Evolutionary conservation across 1,140 invertebrate genomes (phyloP).

Genomic region (Tyrophagus putrescentiae): DNA sequence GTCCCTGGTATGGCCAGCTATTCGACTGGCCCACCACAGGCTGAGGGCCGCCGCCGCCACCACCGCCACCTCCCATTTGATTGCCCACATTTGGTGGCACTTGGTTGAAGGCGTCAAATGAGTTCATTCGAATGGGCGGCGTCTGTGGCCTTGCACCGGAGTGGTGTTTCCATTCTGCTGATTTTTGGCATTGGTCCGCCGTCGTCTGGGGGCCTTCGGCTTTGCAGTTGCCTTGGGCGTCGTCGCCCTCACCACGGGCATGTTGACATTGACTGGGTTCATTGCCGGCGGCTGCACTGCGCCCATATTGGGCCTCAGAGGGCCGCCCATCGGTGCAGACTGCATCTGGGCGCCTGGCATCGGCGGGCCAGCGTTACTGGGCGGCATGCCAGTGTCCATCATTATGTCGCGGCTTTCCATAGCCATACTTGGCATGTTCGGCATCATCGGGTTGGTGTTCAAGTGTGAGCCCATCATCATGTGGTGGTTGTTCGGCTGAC

Average conservation of each 20-base stretch:
- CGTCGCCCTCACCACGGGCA: no score
- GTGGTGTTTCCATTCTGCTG: not conserved
- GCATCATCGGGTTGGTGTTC: not conserved
- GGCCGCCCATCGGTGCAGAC: no score
- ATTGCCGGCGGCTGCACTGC: no score
- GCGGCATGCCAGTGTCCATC: conserved; percentile 4
- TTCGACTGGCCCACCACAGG: conserved; percentile 11
- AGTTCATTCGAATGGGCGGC: conserved; percentile 13
- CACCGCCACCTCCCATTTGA: no score
- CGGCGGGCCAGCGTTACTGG: not conserved
- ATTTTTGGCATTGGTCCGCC: conserved; percentile 4
- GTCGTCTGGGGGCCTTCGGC: not conserved
- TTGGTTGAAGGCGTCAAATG: not conserved
- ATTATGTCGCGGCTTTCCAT: not conserved
- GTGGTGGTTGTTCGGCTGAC: not conserved
- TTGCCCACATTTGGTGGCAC: not conserved
- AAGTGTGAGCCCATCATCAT: conserved; percentile 7
- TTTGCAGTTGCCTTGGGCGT: not conserved
- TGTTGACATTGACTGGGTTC: no score
- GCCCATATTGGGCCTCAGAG: no score
- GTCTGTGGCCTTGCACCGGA: conserved; percentile 1
- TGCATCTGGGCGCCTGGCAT: not conserved
- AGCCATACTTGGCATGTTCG: conserved; percentile 3
- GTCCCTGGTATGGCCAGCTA: not conserved
- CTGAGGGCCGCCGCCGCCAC: not conserved